Evolutionary conservation across 2,113 vertebrate genomes (phyloP).

Genomic region (Eulemur rufifrons): DNA sequence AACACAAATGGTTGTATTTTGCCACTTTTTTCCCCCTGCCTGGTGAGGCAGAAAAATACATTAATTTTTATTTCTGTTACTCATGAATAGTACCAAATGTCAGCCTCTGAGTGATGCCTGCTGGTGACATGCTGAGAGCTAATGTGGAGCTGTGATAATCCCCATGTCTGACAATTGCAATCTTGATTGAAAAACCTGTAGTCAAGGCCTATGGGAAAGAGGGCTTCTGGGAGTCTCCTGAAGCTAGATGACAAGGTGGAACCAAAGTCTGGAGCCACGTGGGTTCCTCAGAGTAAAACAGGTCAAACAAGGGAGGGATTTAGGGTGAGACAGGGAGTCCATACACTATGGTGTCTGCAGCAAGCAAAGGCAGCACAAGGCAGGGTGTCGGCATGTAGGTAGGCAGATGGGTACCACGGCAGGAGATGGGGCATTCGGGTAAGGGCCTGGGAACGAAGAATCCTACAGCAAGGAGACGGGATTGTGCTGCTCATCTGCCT

Average conservation of each 20-base stretch:
- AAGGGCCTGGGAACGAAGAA: neutral
- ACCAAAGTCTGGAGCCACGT: neutral
- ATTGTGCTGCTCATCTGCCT: neutral
- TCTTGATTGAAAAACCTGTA: neutral
- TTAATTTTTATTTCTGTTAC: conserved; percentile 41
- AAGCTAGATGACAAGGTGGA: neutral
- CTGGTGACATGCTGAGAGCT: neutral
- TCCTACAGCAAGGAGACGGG: neutral
- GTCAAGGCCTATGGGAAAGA: neutral
- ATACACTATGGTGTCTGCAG: neutral
- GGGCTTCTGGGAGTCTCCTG: neutral
- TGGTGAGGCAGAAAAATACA: neutral
- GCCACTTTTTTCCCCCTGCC: neutral
- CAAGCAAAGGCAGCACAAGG: neutral
- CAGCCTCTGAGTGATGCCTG: neutral
- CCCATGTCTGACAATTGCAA: neutral
- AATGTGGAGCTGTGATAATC: neutral
- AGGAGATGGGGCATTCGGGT: neutral
- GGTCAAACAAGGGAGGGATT: neutral
- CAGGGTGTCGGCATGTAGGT: neutral
- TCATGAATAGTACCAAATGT: neutral
- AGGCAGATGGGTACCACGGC: rapidly evolving
- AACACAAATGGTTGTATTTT: conserved; percentile 42
- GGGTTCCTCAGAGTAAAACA: neutral
- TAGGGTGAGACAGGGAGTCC: neutral